A percentile compares a stretch with the other conserved stretches of the same genome.
Conservation (phyloP, 2,888 invertebrate genomes). For the Standfussiana lucernea region DNA sequence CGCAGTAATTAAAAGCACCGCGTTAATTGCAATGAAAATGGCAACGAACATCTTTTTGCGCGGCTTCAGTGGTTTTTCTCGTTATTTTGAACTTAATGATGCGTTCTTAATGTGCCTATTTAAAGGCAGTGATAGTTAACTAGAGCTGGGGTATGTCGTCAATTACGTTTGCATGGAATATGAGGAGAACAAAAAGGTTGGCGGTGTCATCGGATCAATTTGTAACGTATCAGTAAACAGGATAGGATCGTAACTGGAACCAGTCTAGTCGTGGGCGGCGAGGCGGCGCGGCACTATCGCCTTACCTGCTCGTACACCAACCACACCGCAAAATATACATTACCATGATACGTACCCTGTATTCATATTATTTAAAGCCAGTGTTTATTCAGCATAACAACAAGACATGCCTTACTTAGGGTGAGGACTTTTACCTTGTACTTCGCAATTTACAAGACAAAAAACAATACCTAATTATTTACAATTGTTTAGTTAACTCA, state of each 20-base stretch:
- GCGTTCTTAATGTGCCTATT: conserved; percentile 29
- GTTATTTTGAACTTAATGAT: conserved; percentile 53
- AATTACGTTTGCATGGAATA: conserved; percentile 59
- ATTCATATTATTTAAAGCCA: conserved; percentile 36
- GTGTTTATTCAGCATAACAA: conserved; percentile 16
- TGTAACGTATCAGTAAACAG: conserved; percentile 81
- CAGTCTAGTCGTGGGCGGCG: conserved; percentile 78
- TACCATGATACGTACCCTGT: conserved; percentile 62
- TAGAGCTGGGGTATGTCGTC: conserved; percentile 20
- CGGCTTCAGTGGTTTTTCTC: conserved; percentile 41
- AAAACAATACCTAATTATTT: not conserved
- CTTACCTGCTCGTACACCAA: conserved; percentile 73
- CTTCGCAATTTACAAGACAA: not conserved
- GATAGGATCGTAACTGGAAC: conserved; percentile 78
- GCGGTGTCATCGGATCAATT: conserved; percentile 80
- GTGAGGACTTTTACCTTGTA: not conserved
- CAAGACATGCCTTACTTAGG: not conserved
- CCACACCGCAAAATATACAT: conserved; percentile 82
- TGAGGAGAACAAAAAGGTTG: conserved; percentile 71
- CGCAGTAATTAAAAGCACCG: conserved; percentile 49
- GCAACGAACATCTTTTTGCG: conserved; percentile 36
- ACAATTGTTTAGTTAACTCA: not conserved
- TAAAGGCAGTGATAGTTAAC: conserved; percentile 47
- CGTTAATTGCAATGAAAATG: conserved; percentile 52
- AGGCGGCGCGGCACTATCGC: conserved; percentile 77